Evolutionary conservation across 1,140 invertebrate genomes (phyloP), one percentile per base, ranked within the genome.

Genomic region (Ceratoteleas bidentatus): DNA sequence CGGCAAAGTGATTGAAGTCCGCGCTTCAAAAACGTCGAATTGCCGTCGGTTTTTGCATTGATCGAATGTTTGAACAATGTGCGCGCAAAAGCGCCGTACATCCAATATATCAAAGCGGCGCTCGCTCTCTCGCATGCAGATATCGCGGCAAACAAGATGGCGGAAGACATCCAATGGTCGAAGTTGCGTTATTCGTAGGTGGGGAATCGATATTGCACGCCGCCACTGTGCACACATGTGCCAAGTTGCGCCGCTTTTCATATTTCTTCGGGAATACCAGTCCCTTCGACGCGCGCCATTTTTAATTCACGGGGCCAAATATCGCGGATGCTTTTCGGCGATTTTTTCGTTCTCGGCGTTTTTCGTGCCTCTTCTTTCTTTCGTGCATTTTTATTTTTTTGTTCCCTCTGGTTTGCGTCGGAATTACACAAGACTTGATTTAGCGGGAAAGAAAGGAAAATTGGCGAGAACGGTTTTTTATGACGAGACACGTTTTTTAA

Each of bases 101-200:
- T 73, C 66, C 70, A 73, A 80, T 83, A 79, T 78, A 72, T 83
- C 70, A 75, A 43, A 24, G 24, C 24, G 24, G 24, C 24, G 24
- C 24, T 24, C 24, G 24, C 24, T 24, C 24, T 10, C 69, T 79
- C 57, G 64, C 70, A 79, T 83, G 75, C 75, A 72, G 66, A 83
- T 84, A 84, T 79, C 66, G 74, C 66, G 47, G 72, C 66, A 79
- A 83, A 83, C 81, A 85, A 85, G 62, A 85, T 85, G 84, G 84
- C 84, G 84, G 76, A 72, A 78, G 65, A 69, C 62, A 80, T 77
- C 70, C 76, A 83, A 85, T 83, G 74, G 75, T 81, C 74, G 74
- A 75, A 73, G 82, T 84, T 73, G 68, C 57, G 79, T 83, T 85
- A 85, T 85, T 72, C 73, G 72, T 83, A 68, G 72, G 77, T 61